Percentiles rank a stretch among this genome's conserved stretches.
These are phyloP conservation scores for Pyrochroa serraticornis DNA, from an alignment of 2,888 invertebrate species.

Conservation along the genomic window DNA sequence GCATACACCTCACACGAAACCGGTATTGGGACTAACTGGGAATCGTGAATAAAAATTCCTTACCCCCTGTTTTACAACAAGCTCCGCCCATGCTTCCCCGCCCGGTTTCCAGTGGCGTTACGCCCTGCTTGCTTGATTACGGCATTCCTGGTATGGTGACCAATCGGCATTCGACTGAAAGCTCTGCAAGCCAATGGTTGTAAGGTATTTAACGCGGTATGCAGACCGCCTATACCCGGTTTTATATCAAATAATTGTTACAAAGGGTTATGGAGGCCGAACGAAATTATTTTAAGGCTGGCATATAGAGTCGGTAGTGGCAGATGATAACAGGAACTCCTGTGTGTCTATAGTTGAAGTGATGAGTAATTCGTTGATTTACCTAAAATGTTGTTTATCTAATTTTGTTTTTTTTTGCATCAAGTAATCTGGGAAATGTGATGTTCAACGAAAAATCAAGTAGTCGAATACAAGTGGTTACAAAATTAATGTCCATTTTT, in stretches of 20 bases:
- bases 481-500: no score
- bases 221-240: constrained; percentile 41
- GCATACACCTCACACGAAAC: constrained; percentile 29
- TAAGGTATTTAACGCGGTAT: constrained; percentile 36
- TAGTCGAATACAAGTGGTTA: no score
- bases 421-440: no score
- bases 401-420: no score
- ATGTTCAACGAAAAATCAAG: no score
- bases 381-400: no score
- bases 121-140: constrained; percentile 45
- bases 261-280: constrained; percentile 47
- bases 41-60: constrained; percentile 47
- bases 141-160: constrained; percentile 41
- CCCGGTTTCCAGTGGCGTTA: constrained; percentile 26
- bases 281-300: constrained; percentile 28
- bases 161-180: constrained; percentile 35
- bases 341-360: no score
- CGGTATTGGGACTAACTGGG: constrained; percentile 44
- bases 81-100: constrained; percentile 42
- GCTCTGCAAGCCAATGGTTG: constrained; percentile 35
- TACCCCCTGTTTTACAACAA: constrained; percentile 41
- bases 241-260: constrained; percentile 49
- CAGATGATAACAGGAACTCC: no score
- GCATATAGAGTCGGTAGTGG: no score
- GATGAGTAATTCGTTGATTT: no score